phyloP scores from a whole-genome alignment of 1,140 invertebrate species.

The Oncopodura yosiiana region DNA sequence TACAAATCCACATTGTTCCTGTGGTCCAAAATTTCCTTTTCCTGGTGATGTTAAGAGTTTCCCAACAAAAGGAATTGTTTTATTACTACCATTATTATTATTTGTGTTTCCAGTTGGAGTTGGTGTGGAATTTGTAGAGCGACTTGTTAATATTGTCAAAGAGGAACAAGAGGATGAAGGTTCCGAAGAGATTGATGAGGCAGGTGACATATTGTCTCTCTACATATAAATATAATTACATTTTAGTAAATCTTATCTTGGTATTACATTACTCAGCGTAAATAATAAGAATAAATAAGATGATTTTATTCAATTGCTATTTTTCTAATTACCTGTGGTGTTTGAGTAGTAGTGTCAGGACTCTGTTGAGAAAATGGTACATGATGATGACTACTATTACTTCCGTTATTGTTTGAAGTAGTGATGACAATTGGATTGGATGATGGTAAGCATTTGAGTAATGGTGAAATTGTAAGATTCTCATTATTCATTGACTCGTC shows the following conservation, averaged over 20 bases:
- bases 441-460: no score
- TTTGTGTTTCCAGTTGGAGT: slow-evolving; percentile 22
- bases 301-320: slow-evolving; percentile 5
- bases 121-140: slow-evolving; percentile 32
- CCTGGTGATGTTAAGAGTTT: slow-evolving; percentile 2
- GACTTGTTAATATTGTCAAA: slow-evolving; percentile 17
- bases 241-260: slow-evolving; percentile 1
- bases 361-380: slow-evolving; percentile 34
- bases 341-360: slow-evolving; percentile 35
- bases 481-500: not conserved
- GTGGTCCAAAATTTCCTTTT: slow-evolving; percentile 8
- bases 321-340: slow-evolving; percentile 29
- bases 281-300: not conserved
- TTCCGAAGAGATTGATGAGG: slow-evolving; percentile 32
- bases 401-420: slow-evolving; percentile 6
- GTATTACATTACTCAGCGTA: not conserved
- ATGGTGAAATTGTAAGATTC: no score
- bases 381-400: slow-evolving; percentile 4
- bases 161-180: slow-evolving; percentile 8
- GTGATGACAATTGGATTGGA: no score
- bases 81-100: not conserved
- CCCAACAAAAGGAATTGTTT: not conserved
- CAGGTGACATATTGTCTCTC: slow-evolving; percentile 35
- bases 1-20: slow-evolving; percentile 23
- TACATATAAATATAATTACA: slow-evolving; percentile 10